Base-by-base conservation (phyloP, 2,888 invertebrate species). In the Ochropleura plecta region DNA sequence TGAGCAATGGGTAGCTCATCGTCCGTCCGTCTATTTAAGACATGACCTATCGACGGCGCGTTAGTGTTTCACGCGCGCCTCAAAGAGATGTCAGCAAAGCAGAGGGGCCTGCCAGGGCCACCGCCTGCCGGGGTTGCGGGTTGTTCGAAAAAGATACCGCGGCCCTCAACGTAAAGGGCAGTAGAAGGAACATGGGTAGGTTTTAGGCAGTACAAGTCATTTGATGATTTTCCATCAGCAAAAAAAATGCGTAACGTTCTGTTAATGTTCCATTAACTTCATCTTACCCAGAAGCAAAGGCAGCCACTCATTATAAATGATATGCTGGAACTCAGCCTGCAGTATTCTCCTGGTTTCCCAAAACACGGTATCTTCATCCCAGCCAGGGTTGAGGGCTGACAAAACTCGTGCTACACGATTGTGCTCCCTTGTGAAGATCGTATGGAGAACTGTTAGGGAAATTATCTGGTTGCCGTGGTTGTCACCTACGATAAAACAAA, bases 281-380 rank as follows among this genome's bases (percentile, higher is more conserved):
- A 44, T 75, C 89, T 90, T 90, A 97, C 98, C 98, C 81, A 98
- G 93, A 49, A 98, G 93, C 60, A 97, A 95, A 0, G 98, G 98
- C 59, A 98, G 94, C 97, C 98, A 98, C 91, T 98, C 98, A 89
- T 98, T 98, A 91, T 98, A 98, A 7, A 97, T 96, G 69, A 98
- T 97, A 77, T 98, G 97, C 93, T 98, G 99, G 91, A 98, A 96
- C 93, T 98, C 97, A 0, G 98, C 98, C 73, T 97, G 97, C 7
- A 98, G 93, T 73, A 98, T 98, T 85, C 97, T 97, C 72, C 98
- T 97, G 0, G 98, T 93, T 92, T 98, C 98, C 92, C 98, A 97
- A 92, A 97, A 99, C 1, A 98, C 90, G 1, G 94, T 95, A 81
- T 98, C 98, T 87, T 98, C 98, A 49, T 96, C 95, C 97, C 98